Conservation (phyloP, 2,888 invertebrate species). For the Osmoderma eremita region DNA sequence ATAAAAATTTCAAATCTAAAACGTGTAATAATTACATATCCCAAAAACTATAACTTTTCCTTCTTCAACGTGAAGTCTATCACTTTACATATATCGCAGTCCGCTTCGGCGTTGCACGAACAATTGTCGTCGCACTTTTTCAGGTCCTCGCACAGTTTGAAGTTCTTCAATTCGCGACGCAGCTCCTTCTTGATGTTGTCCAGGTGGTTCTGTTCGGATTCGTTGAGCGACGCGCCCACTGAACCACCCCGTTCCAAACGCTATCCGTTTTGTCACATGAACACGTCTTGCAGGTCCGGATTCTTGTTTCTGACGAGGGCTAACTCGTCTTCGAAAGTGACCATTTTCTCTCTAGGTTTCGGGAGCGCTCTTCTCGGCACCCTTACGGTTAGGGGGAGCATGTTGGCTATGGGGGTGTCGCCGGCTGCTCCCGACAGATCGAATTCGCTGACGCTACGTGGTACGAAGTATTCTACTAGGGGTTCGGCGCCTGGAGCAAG, state of each 20-base stretch:
- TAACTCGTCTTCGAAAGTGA: slow-evolving; percentile 82
- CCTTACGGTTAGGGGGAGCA: slow-evolving; percentile 59
- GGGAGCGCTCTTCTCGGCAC: slow-evolving; percentile 60
- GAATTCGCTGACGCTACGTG: slow-evolving; percentile 85
- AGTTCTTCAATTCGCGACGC: slow-evolving; percentile 54
- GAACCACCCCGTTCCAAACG: slow-evolving; percentile 52
- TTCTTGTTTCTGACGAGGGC: slow-evolving; percentile 61
- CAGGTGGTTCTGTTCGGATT: slow-evolving; percentile 25
- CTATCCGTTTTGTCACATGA: slow-evolving; percentile 77
- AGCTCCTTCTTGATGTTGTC: slow-evolving; percentile 41
- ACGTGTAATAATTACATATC: neutral
- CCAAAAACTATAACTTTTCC: slow-evolving; percentile 57
- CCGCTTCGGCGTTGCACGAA: slow-evolving; percentile 61
- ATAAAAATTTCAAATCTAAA: neutral
- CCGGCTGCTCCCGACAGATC: slow-evolving; percentile 75
- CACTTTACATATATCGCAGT: slow-evolving; percentile 63
- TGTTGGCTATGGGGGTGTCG: slow-evolving; percentile 63
- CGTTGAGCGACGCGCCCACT: slow-evolving; percentile 47
- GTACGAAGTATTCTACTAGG: slow-evolving; percentile 84
- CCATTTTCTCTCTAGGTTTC: slow-evolving; percentile 77
- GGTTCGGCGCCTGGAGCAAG: slow-evolving; percentile 66
- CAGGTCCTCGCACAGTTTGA: slow-evolving; percentile 61
- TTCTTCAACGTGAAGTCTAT: slow-evolving; percentile 62
- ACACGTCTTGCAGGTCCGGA: slow-evolving; percentile 74
- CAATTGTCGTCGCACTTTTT: slow-evolving; percentile 62